A percentile compares a stretch with the other conserved stretches of the same genome.
Evolutionary conservation across 2,888 invertebrate species (phyloP).

Genomic region (Heliconius charithonia): DNA sequence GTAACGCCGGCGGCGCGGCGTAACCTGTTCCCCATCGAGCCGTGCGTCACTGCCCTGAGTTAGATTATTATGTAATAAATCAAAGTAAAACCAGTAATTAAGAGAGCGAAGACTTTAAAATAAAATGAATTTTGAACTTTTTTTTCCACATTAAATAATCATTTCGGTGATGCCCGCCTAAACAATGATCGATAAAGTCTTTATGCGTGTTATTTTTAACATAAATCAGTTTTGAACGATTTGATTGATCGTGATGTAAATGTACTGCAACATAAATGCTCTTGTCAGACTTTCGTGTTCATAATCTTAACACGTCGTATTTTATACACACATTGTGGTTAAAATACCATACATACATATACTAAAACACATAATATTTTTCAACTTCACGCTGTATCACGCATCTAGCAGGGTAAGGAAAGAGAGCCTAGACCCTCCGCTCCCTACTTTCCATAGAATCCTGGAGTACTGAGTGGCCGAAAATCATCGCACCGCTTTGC

Average conservation of each 20-base stretch:
- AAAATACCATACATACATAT: not conserved
- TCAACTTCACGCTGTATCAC: not conserved
- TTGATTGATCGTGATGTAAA: slow-evolving; percentile 43
- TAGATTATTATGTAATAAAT: slow-evolving; percentile 82
- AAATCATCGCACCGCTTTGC: too few species aligned
- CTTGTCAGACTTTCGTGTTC: slow-evolving; percentile 8
- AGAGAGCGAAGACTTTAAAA: slow-evolving; percentile 81
- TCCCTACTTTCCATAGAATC: too few species aligned
- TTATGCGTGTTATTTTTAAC: slow-evolving; percentile 44
- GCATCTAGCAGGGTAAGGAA: not conserved
- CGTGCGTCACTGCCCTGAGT: slow-evolving; percentile 79
- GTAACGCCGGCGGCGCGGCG: slow-evolving; percentile 73
- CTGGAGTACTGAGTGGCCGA: too few species aligned
- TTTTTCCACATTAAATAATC: slow-evolving; percentile 81
- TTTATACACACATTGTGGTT: not conserved
- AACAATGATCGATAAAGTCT: slow-evolving; percentile 71
- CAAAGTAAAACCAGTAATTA: slow-evolving; percentile 82
- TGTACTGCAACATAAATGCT: slow-evolving; percentile 31
- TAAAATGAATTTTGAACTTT: slow-evolving; percentile 76
- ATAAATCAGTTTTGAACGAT: slow-evolving; percentile 43
- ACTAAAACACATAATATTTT: not conserved
- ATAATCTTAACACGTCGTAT: slow-evolving; percentile 1
- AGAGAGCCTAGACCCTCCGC: not conserved
- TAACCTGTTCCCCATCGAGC: slow-evolving; percentile 72
- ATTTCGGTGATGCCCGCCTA: slow-evolving; percentile 68